phyloP scores from a whole-genome alignment of 2,113 vertebrate species.

The Gorsachius goisagi region DNA sequence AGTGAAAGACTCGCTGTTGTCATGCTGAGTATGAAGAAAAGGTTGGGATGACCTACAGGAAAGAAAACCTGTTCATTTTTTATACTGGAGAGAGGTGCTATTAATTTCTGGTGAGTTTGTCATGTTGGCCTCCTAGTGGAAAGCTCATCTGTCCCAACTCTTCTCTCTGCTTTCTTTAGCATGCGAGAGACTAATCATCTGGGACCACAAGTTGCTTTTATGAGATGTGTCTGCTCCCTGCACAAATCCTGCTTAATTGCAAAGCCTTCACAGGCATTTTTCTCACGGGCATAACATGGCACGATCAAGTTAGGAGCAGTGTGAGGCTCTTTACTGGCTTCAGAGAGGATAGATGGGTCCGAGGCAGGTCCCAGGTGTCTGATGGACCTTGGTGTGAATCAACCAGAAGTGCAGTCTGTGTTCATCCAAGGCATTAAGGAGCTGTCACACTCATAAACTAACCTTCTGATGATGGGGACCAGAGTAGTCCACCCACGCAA shows the following conservation, averaged over 20 bases:
- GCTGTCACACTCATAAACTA: not conserved
- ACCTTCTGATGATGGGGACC: not conserved
- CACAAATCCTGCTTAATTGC: not conserved
- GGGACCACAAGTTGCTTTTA: not conserved
- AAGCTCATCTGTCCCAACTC: not conserved
- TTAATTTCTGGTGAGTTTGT: not conserved
- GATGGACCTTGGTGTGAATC: not conserved
- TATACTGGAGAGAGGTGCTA: not conserved
- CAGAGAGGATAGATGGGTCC: not conserved
- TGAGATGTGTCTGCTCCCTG: not conserved
- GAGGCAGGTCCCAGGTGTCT: not conserved
- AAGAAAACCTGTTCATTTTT: not conserved
- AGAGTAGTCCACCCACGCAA: not conserved
- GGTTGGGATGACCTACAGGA: not conserved
- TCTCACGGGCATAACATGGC: not conserved
- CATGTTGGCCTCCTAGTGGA: not conserved
- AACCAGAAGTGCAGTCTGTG: not conserved
- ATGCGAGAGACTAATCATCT: not conserved
- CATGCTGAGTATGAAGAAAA: not conserved
- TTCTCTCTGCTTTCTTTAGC: not conserved
- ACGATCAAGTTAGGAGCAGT: not conserved
- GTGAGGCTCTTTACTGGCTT: not conserved
- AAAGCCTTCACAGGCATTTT: not conserved
- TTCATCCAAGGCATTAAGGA: not conserved
- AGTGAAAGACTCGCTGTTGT: not conserved